Evolutionary conservation across 2,797 vertebrate species (phyloP).

Genomic region (Fistularia tabacaria): DNA sequence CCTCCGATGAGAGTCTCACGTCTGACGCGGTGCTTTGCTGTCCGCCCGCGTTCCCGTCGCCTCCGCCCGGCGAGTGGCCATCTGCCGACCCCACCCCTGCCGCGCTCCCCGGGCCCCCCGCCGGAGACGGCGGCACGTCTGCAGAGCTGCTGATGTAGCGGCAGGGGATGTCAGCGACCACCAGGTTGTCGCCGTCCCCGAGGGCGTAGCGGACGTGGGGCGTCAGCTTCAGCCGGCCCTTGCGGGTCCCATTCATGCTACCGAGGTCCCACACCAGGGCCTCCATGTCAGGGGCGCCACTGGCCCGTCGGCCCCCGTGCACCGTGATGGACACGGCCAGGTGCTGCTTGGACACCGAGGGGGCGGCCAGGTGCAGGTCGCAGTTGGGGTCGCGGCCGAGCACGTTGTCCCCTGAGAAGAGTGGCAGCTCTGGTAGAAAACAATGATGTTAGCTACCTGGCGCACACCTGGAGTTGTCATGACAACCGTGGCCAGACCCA

Average conservation of each 20-base stretch:
- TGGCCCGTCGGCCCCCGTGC: conserved; percentile 42
- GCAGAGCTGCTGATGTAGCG: conserved; percentile 65
- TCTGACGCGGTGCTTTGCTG: no score
- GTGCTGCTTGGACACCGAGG: conserved; percentile 84
- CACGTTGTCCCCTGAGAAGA: conserved; percentile 82
- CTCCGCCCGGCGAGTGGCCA: no score
- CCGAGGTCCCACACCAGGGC: conserved; percentile 81
- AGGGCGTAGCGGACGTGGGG: conserved; percentile 81
- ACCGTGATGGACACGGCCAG: conserved; percentile 77
- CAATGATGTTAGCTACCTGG: neutral
- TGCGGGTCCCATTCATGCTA: conserved; percentile 87
- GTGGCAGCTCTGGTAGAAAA: conserved; percentile 75
- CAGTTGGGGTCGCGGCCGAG: conserved; percentile 82
- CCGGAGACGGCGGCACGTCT: neutral
- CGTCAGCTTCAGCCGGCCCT: conserved; percentile 73
- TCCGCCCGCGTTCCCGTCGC: no score
- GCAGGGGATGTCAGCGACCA: conserved; percentile 85
- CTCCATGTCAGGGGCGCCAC: conserved; percentile 42
- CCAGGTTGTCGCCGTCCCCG: conserved; percentile 73
- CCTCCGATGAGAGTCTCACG: neutral
- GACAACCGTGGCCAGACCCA: conserved; percentile 30
- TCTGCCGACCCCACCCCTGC: no score
- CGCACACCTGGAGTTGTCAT: no score
- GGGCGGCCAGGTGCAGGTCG: conserved; percentile 69
- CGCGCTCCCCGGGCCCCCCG: neutral